A percentile compares a stretch with the other conserved stretches of the same genome.
Evolutionary conservation across 2,113 vertebrate species (phyloP).

Genomic region (Callorhinus ursinus): DNA sequence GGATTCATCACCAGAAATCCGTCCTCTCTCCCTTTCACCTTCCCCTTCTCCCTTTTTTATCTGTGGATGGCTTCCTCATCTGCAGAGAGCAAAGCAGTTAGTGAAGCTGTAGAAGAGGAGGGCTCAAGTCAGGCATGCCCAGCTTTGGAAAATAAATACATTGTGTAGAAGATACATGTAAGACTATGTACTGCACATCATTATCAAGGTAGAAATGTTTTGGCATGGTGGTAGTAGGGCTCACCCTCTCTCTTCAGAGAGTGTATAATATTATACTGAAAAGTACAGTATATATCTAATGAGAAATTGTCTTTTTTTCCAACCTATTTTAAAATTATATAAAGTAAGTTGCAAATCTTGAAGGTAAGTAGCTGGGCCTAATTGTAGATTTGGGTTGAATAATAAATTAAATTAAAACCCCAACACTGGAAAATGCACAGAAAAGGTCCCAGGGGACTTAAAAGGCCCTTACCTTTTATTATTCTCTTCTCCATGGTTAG

Average conservation of each 20-base stretch:
- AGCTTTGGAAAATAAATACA: background rate
- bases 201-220: constrained; percentile 7
- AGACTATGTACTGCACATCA: background rate
- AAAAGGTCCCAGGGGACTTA: background rate
- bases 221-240: background rate
- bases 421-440: background rate
- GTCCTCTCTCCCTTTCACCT: background rate
- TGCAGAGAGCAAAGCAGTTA: background rate
- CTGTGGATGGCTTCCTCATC: background rate
- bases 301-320: background rate
- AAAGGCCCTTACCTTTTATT: background rate
- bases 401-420: constrained; percentile 26
- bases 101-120: background rate
- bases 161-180: background rate
- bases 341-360: constrained; percentile 45
- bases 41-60: background rate
- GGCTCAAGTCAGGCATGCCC: background rate
- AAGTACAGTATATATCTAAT: constrained; percentile 15
- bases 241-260: constrained; percentile 13
- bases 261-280: background rate
- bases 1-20: background rate
- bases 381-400: constrained; percentile 48
- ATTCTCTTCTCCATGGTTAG: constrained; percentile 1
- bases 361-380: constrained; percentile 20
- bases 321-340: constrained; percentile 43